These are phyloP conservation scores for Rhinoderma darwinii DNA, from an alignment of 2,113 vertebrate genomes.

Conservation along the genomic window DNA sequence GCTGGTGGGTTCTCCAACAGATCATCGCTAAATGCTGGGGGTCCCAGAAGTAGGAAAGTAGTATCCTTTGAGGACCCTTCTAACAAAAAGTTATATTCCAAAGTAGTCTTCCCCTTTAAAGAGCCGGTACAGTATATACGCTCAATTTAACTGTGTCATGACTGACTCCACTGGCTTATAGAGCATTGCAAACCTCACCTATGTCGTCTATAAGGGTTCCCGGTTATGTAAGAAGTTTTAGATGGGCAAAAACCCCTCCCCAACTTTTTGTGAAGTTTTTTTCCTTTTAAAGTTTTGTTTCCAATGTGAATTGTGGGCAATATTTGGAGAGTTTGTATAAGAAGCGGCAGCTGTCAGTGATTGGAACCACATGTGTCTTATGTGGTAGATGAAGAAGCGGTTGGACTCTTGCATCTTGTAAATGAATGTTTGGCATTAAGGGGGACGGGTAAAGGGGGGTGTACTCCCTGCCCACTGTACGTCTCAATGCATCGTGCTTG, in stretches of 20 bases:
- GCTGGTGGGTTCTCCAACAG: background rate
- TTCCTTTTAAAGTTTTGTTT: background rate
- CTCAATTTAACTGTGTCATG: background rate
- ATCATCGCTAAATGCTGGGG: background rate
- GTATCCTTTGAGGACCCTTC: background rate
- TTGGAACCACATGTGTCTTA: constrained; percentile 4
- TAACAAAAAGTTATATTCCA: background rate
- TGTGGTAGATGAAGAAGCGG: constrained; percentile 18
- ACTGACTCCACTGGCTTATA: background rate
- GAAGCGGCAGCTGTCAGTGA: background rate
- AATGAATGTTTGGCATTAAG: constrained; percentile 17
- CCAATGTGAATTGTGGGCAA: background rate
- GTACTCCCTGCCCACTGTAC: background rate
- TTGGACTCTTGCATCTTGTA: background rate
- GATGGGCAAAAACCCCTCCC: background rate
- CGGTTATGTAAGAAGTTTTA: background rate
- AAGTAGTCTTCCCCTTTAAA: background rate
- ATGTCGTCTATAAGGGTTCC: background rate
- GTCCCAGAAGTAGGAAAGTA: background rate
- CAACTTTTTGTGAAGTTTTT: background rate
- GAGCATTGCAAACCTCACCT: background rate
- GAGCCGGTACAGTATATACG: background rate
- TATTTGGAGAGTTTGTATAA: constrained; percentile 14
- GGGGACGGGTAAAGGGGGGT: constrained; percentile 9
- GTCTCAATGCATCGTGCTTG: background rate